phyloP scores from a whole-genome alignment of 2,797 vertebrate genomes.

The Mus caroli region DNA sequence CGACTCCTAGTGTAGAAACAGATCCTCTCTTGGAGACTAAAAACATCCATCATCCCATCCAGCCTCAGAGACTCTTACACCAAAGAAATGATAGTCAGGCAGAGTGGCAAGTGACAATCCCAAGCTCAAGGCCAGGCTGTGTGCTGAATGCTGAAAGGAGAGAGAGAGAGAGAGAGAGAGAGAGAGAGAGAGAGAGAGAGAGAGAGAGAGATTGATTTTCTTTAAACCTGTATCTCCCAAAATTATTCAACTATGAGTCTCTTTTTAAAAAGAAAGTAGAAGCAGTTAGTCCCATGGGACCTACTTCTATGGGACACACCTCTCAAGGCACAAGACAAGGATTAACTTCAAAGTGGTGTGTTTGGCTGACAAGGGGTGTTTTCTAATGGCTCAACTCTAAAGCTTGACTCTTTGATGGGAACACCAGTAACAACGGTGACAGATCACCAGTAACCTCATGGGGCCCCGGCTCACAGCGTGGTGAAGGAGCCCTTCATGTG shows the following conservation, averaged over 20 bases:
- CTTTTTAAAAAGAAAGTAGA: not conserved
- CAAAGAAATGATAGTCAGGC: not conserved
- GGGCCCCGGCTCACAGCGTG: not conserved
- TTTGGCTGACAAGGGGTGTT: not conserved
- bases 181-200: not conserved
- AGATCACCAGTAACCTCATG: not conserved
- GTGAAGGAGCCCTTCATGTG: not conserved
- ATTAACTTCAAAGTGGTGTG: not conserved
- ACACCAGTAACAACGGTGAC: not conserved
- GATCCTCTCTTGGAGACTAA: not conserved
- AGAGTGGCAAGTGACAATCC: too few relatives aligned
- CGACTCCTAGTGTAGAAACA: not conserved
- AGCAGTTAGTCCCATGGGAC: not conserved
- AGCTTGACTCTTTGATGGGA: not conserved
- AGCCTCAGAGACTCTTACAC: conserved; percentile 5
- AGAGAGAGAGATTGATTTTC: not conserved
- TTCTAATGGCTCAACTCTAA: conserved; percentile 52
- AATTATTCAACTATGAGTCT: not conserved
- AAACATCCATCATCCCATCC: not conserved
- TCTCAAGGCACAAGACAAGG: not conserved
- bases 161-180: not conserved
- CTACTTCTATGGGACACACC: conserved; percentile 8
- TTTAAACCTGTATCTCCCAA: conserved; percentile 48
- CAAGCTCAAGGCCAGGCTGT: not conserved
- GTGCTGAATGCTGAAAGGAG: not conserved